Conservation (phyloP, 2,113 vertebrate genomes). For the Chaetodon trifascialis region DNA sequence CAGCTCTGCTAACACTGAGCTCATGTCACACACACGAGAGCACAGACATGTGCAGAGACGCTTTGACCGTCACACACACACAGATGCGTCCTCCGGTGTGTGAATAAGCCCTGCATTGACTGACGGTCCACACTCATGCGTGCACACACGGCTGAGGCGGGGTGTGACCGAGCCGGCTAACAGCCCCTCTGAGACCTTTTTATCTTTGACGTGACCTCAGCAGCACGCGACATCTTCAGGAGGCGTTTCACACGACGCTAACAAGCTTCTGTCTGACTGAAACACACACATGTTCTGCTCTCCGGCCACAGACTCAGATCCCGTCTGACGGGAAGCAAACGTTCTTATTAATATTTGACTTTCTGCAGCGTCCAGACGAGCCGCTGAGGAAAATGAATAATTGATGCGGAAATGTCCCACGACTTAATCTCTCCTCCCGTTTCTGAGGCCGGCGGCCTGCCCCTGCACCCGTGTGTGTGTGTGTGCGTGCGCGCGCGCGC, state of each 20-base stretch:
- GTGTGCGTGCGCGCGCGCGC: background rate
- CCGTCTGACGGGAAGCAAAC: slow-evolving; percentile 19
- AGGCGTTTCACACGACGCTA: slow-evolving; percentile 14
- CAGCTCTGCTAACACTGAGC: too few relatives aligned
- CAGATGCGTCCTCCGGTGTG: background rate
- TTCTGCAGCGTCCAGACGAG: slow-evolving; percentile 39
- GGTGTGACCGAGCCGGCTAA: background rate
- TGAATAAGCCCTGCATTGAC: background rate
- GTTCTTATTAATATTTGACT: slow-evolving; percentile 50
- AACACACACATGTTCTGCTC: background rate
- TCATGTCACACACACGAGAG: background rate
- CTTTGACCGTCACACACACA: background rate
- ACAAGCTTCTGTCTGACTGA: slow-evolving; percentile 30
- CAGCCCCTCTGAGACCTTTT: background rate
- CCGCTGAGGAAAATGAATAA: slow-evolving; percentile 55
- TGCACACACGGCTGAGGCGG: background rate
- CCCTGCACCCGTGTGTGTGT: background rate
- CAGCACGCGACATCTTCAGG: background rate
- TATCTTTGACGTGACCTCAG: background rate
- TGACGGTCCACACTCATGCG: background rate
- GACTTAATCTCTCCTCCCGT: slow-evolving; percentile 25
- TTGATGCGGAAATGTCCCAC: slow-evolving; percentile 60
- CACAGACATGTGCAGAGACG: background rate
- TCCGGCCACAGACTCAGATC: background rate
- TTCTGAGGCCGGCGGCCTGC: slow-evolving; percentile 13